These are phyloP conservation scores for Cheilosia scutellata DNA, from an alignment of 2,888 invertebrate species.

Conservation along the genomic window DNA sequence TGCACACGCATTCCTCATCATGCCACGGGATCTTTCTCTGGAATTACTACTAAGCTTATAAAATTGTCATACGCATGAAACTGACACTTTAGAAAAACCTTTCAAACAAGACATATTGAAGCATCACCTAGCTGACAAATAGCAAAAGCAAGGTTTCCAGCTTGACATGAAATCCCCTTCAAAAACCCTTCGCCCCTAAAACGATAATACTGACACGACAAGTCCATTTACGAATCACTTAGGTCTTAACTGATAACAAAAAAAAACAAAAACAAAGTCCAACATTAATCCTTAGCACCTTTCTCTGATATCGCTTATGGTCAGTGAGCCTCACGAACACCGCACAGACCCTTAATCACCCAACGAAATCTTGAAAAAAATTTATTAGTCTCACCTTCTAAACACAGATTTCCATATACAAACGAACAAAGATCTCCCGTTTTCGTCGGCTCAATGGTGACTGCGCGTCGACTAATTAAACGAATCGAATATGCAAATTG, in stretches of 20 bases:
- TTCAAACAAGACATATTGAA: no score
- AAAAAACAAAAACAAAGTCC: background rate
- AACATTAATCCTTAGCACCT: conserved; percentile 38
- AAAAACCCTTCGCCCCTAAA: no score
- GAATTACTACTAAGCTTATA: no score
- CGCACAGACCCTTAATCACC: conserved; percentile 49
- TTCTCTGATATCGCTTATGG: background rate
- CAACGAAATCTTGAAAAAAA: conserved; percentile 50
- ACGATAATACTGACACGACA: conserved; percentile 41
- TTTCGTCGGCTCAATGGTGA: background rate
- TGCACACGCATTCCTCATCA: no score
- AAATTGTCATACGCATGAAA: no score
- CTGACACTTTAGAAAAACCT: no score
- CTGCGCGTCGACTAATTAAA: conserved; percentile 40
- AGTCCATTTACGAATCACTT: conserved; percentile 42
- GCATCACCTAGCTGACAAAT: no score
- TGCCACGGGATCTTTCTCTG: no score
- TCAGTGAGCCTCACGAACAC: conserved; percentile 2
- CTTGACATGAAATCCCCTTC: no score
- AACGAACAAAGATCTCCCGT: conserved; percentile 42
- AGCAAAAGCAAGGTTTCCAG: no score
- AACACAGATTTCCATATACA: conserved; percentile 59
- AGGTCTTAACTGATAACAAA: background rate
- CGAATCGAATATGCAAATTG: conserved; percentile 62
- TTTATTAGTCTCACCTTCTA: conserved; percentile 71